These are phyloP conservation scores for Chrysogorgia sp. DNA, from an alignment of 92 coral and sea anemone genomes.

Conservation along the genomic window DNA sequence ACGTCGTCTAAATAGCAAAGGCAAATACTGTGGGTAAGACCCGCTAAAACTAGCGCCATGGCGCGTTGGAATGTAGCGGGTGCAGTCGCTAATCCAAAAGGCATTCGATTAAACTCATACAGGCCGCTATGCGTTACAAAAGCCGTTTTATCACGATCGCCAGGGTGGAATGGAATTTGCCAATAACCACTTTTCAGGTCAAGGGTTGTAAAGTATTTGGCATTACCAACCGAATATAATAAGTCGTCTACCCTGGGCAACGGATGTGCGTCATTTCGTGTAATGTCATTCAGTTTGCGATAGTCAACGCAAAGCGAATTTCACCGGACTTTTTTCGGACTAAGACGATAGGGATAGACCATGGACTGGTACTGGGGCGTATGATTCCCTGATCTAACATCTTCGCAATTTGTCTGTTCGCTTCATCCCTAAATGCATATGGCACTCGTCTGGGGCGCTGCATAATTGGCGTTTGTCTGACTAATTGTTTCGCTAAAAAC, in stretches of 20 bases:
- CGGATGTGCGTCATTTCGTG: slow-evolving; percentile 38
- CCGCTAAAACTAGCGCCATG: slow-evolving; percentile 20
- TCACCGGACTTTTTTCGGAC: slow-evolving; percentile 48
- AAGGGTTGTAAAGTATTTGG: too few relatives aligned
- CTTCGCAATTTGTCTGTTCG: not conserved
- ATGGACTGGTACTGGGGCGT: slow-evolving; percentile 26
- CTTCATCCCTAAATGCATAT: not conserved
- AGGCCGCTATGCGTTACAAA: slow-evolving; percentile 14
- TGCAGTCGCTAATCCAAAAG: slow-evolving; percentile 36
- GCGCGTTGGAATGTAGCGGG: slow-evolving; percentile 32
- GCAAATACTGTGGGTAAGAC: slow-evolving; percentile 21
- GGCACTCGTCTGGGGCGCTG: slow-evolving; percentile 28
- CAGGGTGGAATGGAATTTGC: too few relatives aligned
- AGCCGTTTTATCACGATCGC: slow-evolving; percentile 39
- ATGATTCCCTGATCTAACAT: not conserved
- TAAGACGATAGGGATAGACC: slow-evolving; percentile 27
- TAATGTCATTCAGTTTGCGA: too few relatives aligned
- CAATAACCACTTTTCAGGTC: slow-evolving; percentile 36
- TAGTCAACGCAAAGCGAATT: too few relatives aligned
- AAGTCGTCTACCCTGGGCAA: slow-evolving; percentile 31
- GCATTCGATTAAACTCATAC: slow-evolving; percentile 39
- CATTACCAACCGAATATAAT: too few relatives aligned
- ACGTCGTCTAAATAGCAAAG: slow-evolving; percentile 46
- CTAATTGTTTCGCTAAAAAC: slow-evolving; percentile 27
- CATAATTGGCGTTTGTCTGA: slow-evolving; percentile 35